Conservation (phyloP, 2,888 invertebrate species). For the Leptopterna dolabrata region DNA sequence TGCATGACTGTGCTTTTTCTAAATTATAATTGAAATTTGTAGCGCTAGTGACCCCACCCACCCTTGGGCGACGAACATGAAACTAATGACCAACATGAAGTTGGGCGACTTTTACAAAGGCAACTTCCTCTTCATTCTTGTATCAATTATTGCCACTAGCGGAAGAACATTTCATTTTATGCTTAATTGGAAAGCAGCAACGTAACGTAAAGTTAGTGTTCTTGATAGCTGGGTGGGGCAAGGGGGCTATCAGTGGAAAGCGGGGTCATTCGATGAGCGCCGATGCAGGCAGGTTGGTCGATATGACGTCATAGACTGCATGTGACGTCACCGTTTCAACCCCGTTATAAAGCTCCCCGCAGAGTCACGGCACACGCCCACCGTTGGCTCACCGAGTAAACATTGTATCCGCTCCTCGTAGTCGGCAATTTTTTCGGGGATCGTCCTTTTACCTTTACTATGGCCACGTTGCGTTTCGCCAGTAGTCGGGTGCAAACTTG, state of each 20-base stretch:
- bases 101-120: too few species aligned
- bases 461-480: too few species aligned
- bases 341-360: background rate
- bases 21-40: too few species aligned
- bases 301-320: constrained; percentile 43
- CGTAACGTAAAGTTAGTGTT: background rate
- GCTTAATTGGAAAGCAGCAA: background rate
- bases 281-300: constrained; percentile 41
- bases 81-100: too few species aligned
- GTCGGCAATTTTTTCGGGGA: too few species aligned
- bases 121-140: too few species aligned
- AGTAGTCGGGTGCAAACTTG: too few species aligned
- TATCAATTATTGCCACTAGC: background rate
- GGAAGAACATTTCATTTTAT: background rate
- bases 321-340: constrained; percentile 36
- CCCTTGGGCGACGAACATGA: too few species aligned
- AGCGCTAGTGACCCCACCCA: too few species aligned
- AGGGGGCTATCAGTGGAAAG: background rate
- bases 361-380: background rate
- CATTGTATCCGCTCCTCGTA: background rate
- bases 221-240: background rate
- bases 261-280: constrained; percentile 44
- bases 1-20: too few species aligned
- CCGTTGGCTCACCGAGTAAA: background rate
- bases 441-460: too few species aligned